phyloP scores from a whole-genome alignment of 2,113 vertebrate genomes.

The Muscicapa adusta region DNA sequence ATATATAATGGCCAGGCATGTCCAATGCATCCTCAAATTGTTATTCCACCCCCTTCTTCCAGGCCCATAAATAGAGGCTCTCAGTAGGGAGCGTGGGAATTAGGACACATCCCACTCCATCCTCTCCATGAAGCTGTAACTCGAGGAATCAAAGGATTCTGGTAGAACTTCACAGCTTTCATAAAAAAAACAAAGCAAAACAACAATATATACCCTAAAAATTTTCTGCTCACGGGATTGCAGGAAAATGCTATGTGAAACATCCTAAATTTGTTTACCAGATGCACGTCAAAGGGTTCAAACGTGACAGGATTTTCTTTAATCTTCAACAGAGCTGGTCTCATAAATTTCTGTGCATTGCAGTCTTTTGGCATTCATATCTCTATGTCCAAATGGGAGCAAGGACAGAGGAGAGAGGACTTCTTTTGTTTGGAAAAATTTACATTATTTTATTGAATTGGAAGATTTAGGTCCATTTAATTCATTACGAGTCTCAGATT shows the following conservation, averaged over 20 bases:
- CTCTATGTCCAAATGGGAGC: neutral
- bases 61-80: slow-evolving; percentile 31
- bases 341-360: neutral
- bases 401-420: neutral
- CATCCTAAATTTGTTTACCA: neutral
- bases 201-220: neutral
- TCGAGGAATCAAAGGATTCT: slow-evolving; percentile 9
- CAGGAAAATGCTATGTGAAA: neutral
- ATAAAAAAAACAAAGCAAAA: neutral
- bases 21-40: slow-evolving; percentile 5
- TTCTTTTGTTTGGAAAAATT: neutral
- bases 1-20: neutral
- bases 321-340: neutral
- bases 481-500: neutral
- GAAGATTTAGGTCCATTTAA: neutral
- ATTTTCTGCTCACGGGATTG: accelerated
- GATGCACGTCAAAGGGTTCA: neutral
- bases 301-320: neutral
- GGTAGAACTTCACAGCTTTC: neutral
- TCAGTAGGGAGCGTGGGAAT: slow-evolving; percentile 46
- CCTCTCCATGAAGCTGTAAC: neutral
- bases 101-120: neutral
- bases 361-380: neutral
- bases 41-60: slow-evolving; percentile 34
- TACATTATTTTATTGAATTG: neutral